Evolutionary conservation across 2,797 vertebrate species (phyloP).

Genomic region (Telmatherina bonti): DNA sequence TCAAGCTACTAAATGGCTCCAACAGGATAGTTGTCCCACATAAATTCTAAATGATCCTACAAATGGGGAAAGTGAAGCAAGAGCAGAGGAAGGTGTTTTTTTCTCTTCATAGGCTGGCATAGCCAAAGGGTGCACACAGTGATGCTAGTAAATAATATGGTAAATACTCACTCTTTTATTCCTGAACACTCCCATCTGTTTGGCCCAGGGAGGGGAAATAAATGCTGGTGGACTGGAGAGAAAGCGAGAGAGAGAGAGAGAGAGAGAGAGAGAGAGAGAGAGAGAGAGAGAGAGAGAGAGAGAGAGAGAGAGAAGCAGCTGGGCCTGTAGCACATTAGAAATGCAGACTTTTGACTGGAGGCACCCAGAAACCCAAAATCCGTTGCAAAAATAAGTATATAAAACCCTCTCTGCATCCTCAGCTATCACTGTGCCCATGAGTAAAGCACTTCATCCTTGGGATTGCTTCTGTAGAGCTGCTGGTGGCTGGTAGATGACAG

Average conservation of each 20-base stretch:
- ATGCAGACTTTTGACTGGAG: conserved; percentile 53
- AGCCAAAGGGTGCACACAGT: conserved; percentile 47
- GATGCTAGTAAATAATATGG: conserved; percentile 75
- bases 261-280: conserved; percentile 48
- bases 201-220: conserved; percentile 64
- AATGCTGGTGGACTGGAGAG: conserved; percentile 56
- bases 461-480: conserved; percentile 16
- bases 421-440: conserved; percentile 34
- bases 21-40: conserved; percentile 54
- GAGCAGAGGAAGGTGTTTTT: conserved; percentile 3
- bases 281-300: conserved; percentile 13
- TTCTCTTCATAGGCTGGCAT: conserved; percentile 26
- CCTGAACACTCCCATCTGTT: conserved; percentile 71
- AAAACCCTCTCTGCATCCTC: conserved; percentile 28
- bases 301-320: conserved; percentile 50
- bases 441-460: conserved; percentile 36
- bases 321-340: conserved; percentile 53
- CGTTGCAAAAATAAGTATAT: conserved; percentile 25
- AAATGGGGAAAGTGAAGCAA: conserved; percentile 18
- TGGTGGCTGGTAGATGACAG: conserved; percentile 1
- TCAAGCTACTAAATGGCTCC: conserved; percentile 64
- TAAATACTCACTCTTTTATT: conserved; percentile 77
- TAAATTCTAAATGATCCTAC: conserved; percentile 61
- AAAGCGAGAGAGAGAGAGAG: too few species aligned
- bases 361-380: conserved; percentile 30